A percentile compares a stretch with the other conserved stretches of the same genome.
Evolutionary conservation across 2,888 invertebrate genomes (phyloP).

Genomic region (Acronicta alni): DNA sequence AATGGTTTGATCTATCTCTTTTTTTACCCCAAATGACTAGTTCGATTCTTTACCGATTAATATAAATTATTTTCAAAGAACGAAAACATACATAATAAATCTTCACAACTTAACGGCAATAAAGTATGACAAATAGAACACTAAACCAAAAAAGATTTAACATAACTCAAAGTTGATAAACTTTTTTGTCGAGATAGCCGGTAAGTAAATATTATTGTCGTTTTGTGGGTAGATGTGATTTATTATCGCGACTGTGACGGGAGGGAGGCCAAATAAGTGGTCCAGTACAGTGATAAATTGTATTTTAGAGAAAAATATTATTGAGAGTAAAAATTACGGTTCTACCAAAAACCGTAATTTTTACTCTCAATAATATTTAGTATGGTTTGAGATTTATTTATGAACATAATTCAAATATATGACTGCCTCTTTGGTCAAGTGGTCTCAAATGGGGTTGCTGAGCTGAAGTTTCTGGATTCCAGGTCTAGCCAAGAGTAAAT

Average conservation of each 20-base stretch:
- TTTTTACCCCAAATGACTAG: too few relatives aligned
- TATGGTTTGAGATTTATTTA: too few relatives aligned
- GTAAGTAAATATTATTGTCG: conserved; percentile 57
- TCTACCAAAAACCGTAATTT: too few relatives aligned
- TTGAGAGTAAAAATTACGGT: neutral
- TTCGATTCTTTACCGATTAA: neutral
- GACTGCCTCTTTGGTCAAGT: too few relatives aligned
- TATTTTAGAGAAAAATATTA: conserved; percentile 4
- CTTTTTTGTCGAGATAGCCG: conserved; percentile 18
- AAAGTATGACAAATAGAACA: conserved; percentile 19
- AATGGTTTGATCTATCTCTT: too few relatives aligned
- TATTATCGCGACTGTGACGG: conserved; percentile 28
- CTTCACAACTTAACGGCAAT: conserved; percentile 1
- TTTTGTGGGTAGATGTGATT: conserved; percentile 44
- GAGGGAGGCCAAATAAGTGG: conserved; percentile 20
- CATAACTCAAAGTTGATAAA: conserved; percentile 27
- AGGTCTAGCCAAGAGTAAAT: too few relatives aligned
- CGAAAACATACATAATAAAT: neutral
- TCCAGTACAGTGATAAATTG: conserved; percentile 33
- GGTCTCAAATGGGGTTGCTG: too few relatives aligned
- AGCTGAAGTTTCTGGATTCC: too few relatives aligned
- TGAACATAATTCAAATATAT: too few relatives aligned
- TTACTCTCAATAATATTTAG: too few relatives aligned
- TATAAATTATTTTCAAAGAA: neutral
- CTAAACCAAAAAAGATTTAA: conserved; percentile 8